These are phyloP conservation scores for Eurystomus gularis DNA, from an alignment of 2,113 vertebrate genomes.

Conservation along the genomic window DNA sequence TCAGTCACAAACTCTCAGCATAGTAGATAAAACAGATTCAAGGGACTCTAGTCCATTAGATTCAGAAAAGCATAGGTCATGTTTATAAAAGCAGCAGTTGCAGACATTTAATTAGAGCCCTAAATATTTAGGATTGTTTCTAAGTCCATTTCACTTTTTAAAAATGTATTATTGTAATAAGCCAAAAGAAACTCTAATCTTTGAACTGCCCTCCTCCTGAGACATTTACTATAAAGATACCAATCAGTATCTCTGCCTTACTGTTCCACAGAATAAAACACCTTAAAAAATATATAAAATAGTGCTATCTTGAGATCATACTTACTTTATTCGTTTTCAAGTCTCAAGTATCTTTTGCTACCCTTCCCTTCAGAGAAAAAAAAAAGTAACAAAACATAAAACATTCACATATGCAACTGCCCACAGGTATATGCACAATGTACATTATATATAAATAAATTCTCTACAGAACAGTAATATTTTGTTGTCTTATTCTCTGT, in stretches of 20 bases:
- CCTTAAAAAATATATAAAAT: neutral
- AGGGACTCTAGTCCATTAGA: neutral
- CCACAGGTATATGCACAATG: neutral
- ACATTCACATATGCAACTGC: neutral
- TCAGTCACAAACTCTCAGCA: neutral
- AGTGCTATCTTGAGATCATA: neutral
- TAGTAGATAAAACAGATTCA: neutral
- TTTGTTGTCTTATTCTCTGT: neutral
- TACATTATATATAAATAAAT: neutral
- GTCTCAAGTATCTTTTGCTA: neutral
- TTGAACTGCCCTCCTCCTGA: neutral
- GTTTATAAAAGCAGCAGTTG: neutral
- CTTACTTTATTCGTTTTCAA: neutral
- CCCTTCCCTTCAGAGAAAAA: neutral
- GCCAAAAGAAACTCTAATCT: neutral
- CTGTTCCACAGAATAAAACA: neutral
- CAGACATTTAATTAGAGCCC: neutral
- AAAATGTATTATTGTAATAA: neutral
- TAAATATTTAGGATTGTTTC: neutral
- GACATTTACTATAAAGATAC: neutral
- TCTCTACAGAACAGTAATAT: neutral
- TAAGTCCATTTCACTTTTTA: neutral
- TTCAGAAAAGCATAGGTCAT: neutral
- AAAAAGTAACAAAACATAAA: neutral
- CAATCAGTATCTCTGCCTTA: neutral